Evolutionary conservation across 2,113 vertebrate species (phyloP).

Genomic region (Eulemur rufifrons): DNA sequence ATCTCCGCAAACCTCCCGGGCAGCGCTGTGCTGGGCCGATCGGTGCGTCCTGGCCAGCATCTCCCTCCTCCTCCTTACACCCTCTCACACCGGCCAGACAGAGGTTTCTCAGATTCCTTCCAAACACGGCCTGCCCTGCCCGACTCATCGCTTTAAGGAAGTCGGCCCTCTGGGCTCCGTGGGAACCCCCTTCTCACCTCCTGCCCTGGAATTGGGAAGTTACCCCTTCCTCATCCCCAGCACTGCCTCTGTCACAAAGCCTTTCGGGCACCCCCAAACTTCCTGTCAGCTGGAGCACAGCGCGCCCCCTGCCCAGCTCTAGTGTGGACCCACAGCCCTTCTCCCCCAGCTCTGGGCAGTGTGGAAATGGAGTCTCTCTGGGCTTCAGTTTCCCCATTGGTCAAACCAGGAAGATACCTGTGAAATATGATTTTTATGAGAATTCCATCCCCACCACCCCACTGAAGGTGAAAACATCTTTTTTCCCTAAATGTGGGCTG

Average conservation of each 20-base stretch:
- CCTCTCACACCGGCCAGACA: neutral
- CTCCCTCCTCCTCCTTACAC: neutral
- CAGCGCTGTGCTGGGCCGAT: no score
- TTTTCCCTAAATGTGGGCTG: neutral
- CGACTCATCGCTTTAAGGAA: no score
- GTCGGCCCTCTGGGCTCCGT: neutral
- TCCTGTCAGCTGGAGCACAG: neutral
- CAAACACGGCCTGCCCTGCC: no score
- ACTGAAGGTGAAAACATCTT: neutral
- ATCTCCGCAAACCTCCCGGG: neutral
- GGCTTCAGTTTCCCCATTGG: neutral
- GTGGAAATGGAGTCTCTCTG: neutral
- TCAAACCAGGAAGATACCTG: neutral
- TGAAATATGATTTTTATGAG: neutral
- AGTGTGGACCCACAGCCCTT: neutral
- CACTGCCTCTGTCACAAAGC: neutral
- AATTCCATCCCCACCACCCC: neutral
- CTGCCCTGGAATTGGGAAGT: neutral
- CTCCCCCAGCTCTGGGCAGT: rapidly evolving
- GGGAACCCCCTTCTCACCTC: neutral
- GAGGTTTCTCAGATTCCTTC: neutral
- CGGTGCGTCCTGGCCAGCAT: neutral
- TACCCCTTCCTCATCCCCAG: neutral
- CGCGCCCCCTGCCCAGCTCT: rapidly evolving
- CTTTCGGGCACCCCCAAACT: neutral